Base-by-base conservation (phyloP, 2,797 vertebrate genomes). In the Neosilurus hyrtlii region DNA sequence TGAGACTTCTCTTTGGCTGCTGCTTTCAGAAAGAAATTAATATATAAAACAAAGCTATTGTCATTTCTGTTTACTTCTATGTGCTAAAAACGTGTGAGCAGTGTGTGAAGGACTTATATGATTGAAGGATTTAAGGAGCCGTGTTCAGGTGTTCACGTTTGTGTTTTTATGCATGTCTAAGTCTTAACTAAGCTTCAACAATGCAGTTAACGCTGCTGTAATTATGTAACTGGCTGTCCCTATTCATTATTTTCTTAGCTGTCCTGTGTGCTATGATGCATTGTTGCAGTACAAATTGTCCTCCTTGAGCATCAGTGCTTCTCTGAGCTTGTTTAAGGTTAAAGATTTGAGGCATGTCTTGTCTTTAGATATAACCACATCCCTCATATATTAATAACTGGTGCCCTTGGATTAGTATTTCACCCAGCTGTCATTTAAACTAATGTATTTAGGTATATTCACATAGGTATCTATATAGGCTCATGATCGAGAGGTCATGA, bases 1-100 rank as follows among this genome's bases (percentile, higher is more conserved):
- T 80, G 63, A 84, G 14, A 61, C 35, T 75, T 15, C 75, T 66
- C 43, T 76, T 54, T 51, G 30, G 67, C 51, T 77, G 63, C 78
- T 79, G 72, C 61, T 86, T 80, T 62, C 74, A 43, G 24, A 85
- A 82, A 83, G 35, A 30, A n/a, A 78, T 9, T 62, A 37, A 75
- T 82, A 63, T 57, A 77, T 37, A 84, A 61, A 24, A 43, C 43
- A 43, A 18, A 26, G 37, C 63, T 63, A 63, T 77, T 82, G 80
- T 82, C 66, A 61, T 59, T 56, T 76, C 18, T 43, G 20, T 76
- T 37, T 61, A n/a, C 56, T 61, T 59, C 30, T 59, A 12, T 61
- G 20, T 61, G 43, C 59, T 37, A n/a, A 59, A 61, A 59, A 43
- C 0, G 8, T 35, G 7, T 26, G 54, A n/a, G 30, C 56, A 4